Evolutionary conservation across 2,113 vertebrate species (phyloP).

Genomic region (Micronisus gabar): DNA sequence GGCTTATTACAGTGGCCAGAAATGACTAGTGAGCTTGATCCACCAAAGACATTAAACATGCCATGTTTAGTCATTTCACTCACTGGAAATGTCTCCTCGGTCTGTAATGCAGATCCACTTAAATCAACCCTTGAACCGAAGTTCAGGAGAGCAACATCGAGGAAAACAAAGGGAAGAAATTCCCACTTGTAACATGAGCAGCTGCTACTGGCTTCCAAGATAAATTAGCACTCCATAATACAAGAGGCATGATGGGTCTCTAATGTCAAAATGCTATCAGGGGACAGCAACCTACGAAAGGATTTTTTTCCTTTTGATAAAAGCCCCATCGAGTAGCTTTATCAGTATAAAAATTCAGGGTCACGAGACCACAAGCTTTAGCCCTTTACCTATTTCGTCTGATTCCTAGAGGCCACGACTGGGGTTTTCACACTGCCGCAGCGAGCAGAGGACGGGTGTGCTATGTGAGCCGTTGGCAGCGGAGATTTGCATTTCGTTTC

Average conservation of each 20-base stretch:
- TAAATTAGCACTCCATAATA: conserved; percentile 51
- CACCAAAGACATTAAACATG: not conserved
- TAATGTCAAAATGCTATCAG: conserved; percentile 13
- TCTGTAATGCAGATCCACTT: conserved; percentile 11
- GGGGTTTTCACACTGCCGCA: accelerated
- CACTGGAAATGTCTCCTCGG: not conserved
- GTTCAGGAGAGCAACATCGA: not conserved
- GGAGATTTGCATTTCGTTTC: not conserved
- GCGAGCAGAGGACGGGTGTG: not conserved
- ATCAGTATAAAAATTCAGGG: conserved; percentile 26
- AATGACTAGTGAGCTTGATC: not conserved
- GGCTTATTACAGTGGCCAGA: not conserved
- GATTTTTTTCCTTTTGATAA: not conserved
- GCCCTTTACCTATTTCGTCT: not conserved
- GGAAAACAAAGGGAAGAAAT: conserved; percentile 55
- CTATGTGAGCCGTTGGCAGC: not conserved
- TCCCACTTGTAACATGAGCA: conserved; percentile 59
- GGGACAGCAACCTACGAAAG: not conserved
- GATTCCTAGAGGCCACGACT: not conserved
- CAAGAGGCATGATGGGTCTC: conserved; percentile 12
- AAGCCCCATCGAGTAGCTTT: not conserved
- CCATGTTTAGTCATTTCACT: not conserved
- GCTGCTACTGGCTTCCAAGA: conserved; percentile 43
- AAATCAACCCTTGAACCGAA: conserved; percentile 20
- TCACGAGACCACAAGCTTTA: not conserved